phyloP scores from a whole-genome alignment of 1,140 invertebrate genomes.

The Drosophila bifasciata region DNA sequence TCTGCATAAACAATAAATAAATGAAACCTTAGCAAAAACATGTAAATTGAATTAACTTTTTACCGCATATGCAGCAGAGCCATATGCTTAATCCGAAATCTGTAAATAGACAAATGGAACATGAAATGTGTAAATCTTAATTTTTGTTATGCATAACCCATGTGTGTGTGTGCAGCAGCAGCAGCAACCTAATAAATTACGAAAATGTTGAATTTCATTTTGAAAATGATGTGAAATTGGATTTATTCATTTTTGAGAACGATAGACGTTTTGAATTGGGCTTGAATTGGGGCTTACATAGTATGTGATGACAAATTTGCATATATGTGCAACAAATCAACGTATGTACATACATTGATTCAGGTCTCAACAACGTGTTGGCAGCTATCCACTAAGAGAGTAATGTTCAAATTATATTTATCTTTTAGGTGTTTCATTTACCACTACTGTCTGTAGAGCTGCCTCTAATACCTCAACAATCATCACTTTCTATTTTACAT shows the following conservation, averaged over 20 bases:
- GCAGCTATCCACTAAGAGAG: too few species aligned
- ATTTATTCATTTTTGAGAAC: background rate
- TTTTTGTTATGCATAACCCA: conserved; percentile 48
- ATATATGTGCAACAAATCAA: too few species aligned
- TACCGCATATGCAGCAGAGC: conserved; percentile 41
- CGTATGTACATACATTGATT: too few species aligned
- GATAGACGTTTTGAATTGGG: background rate
- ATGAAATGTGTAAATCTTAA: conserved; percentile 52
- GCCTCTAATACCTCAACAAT: too few species aligned
- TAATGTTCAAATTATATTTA: too few species aligned
- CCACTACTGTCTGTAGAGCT: too few species aligned
- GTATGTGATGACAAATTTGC: background rate
- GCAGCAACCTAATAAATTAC: conserved; percentile 38
- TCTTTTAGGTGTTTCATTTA: too few species aligned
- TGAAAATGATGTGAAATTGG: conserved; percentile 25
- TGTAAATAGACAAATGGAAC: conserved; percentile 55
- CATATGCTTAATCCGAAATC: conserved; percentile 34
- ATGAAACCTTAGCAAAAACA: conserved; percentile 43
- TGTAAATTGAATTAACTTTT: conserved; percentile 63
- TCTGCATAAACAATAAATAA: conserved; percentile 30
- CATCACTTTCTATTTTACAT: background rate
- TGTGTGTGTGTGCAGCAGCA: conserved; percentile 27
- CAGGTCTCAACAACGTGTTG: too few species aligned
- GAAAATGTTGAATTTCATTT: conserved; percentile 53
- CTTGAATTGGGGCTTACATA: background rate